phyloP scores from a whole-genome alignment of 2,888 invertebrate genomes.

The Nomada ferruginata region DNA sequence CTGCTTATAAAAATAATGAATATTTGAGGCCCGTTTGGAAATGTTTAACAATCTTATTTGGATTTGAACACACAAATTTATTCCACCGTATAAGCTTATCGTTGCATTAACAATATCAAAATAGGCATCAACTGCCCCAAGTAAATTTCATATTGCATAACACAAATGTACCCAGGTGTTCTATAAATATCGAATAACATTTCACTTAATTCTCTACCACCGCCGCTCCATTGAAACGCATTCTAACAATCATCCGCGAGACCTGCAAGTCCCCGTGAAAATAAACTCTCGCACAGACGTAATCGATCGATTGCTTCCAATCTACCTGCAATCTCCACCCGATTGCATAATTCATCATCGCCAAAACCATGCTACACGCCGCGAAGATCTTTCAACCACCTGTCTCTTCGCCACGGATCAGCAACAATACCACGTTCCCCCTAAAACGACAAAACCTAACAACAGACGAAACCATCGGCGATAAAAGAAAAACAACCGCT shows the following conservation, averaged over 20 bases:
- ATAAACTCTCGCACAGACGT: background rate
- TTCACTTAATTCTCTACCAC: background rate
- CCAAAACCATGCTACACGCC: background rate
- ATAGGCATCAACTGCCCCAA: background rate
- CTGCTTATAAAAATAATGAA: too few species aligned
- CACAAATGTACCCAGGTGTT: background rate
- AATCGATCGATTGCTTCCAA: constrained; percentile 15
- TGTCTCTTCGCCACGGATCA: too few species aligned
- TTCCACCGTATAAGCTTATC: background rate
- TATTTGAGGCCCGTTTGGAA: too few species aligned
- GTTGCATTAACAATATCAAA: background rate
- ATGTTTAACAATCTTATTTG: too few species aligned
- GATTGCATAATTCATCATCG: constrained; percentile 19
- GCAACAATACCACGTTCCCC: background rate
- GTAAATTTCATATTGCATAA: background rate
- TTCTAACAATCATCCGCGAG: background rate
- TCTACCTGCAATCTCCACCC: constrained; percentile 9
- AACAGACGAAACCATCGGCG: background rate
- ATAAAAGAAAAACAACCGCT: background rate
- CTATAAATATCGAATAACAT: background rate
- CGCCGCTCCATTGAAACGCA: background rate
- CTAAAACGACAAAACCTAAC: background rate
- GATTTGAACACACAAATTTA: too few species aligned
- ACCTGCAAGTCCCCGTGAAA: background rate
- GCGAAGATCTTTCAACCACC: background rate